Base-by-base conservation (phyloP, 2,888 invertebrate genomes). In the Saturnia japonica region DNA sequence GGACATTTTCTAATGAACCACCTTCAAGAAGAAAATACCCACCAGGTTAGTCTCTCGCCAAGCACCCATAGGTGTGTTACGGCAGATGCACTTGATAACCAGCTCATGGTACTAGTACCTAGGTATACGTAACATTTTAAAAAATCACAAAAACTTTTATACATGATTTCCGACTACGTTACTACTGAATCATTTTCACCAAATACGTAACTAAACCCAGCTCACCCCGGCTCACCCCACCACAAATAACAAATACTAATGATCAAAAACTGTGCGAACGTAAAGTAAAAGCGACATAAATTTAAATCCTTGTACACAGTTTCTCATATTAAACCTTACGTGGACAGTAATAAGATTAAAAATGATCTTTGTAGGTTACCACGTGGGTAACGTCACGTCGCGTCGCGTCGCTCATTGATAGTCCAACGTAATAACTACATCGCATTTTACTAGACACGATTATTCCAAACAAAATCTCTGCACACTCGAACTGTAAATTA, bases 301-400 rank as follows among this genome's bases (percentile, higher is more conserved):
- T 22, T 54, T 16, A 22, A n/a, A n/a, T 54, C 22, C n/a, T 34
- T 34, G n/a, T 51, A 51, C 7, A 51, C n/a, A n/a, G 7, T n/a
- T 54, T 54, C 1, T 12, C 11, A 25, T 57, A 57, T 57, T 25
- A 16, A 28, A 25, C 14, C 57, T 60, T 60, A 60, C 25, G 12
- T 14, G 0, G 11, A 6, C 9, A 28, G 25, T 0, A 28, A 60
- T 60, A 60, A 60, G 57, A 28, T 28, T 60, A 14, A 14, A 60
- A 60, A 28, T 60, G 12, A 28, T 60, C 12, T 60, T 12, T 14
- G 8, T 14, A 28, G 25, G 14, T 8, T 4, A 60, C 11, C 57
- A 60, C 57, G 57, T 60, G 57, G 57, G 14, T 14, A 60, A 28
- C 1, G 57, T 60, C 57, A 60, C 57, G 57, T 60, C 57, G 51